phyloP scores from a whole-genome alignment of 2,888 invertebrate genomes.

The Eupithecia pulchellata region DNA sequence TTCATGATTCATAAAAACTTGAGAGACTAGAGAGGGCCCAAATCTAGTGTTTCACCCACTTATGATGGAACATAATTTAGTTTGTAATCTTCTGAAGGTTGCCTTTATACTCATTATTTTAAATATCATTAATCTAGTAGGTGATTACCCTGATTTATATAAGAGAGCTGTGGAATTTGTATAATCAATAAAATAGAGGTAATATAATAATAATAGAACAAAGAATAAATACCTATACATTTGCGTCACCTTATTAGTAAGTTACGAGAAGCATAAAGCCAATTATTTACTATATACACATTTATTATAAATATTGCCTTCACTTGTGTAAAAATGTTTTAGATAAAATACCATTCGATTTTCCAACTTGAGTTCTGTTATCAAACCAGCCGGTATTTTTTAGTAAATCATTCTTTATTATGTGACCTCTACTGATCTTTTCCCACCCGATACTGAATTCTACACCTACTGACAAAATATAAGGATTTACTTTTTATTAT shows the following conservation, averaged over 20 bases:
- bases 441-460: neutral
- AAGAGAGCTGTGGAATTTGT: too few species aligned
- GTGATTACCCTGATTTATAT: too few species aligned
- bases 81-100: too few species aligned
- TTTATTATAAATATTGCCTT: neutral
- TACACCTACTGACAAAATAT: neutral
- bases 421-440: neutral
- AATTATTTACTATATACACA: slow-evolving; percentile 2
- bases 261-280: neutral
- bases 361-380: neutral
- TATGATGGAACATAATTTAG: too few species aligned
- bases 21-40: too few species aligned
- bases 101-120: too few species aligned
- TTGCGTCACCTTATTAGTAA: neutral
- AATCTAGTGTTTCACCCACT: too few species aligned
- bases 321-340: neutral
- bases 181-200: too few species aligned
- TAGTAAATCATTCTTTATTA: neutral
- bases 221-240: too few species aligned
- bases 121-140: too few species aligned
- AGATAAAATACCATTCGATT: neutral
- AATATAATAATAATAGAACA: too few species aligned
- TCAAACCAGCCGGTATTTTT: neutral
- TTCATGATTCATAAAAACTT: neutral
- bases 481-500: too few species aligned